Percentiles rank a stretch among this genome's conserved stretches.
These are phyloP conservation scores for Lutjanus erythropterus DNA, from an alignment of 2,113 vertebrate genomes.

Conservation along the genomic window DNA sequence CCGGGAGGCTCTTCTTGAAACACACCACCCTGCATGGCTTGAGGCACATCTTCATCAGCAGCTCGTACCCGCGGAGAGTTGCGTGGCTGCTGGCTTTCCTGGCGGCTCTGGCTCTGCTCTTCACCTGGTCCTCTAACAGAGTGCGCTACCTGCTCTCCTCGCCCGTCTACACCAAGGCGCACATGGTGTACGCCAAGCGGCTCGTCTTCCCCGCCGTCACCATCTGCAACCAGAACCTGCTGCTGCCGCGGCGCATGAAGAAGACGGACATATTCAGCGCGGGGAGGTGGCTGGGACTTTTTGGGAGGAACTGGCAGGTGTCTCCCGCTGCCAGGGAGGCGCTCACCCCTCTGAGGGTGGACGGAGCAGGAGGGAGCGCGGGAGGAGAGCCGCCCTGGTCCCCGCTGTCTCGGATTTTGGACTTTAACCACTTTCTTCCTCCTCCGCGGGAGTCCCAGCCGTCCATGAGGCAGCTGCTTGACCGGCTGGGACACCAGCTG, in stretches of 20 bases:
- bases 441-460: constrained; percentile 85
- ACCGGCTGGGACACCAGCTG: constrained; percentile 88
- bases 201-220: constrained; percentile 89
- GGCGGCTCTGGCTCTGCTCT: constrained; percentile 82
- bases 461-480: constrained; percentile 84
- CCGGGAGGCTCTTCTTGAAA: constrained; percentile 83
- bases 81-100: constrained; percentile 87
- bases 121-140: constrained; percentile 88
- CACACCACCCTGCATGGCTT: constrained; percentile 86
- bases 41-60: constrained; percentile 84
- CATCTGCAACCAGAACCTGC: constrained; percentile 88
- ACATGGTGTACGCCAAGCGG: constrained; percentile 87
- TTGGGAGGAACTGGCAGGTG: constrained; percentile 85
- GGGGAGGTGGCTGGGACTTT: constrained; percentile 87
- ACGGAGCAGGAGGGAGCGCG: constrained; percentile 30
- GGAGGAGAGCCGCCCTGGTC: constrained; percentile 80
- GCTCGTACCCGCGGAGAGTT: constrained; percentile 85
- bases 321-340: constrained; percentile 80
- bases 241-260: constrained; percentile 86
- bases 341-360: constrained; percentile 64
- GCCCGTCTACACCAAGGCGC: constrained; percentile 87
- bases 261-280: constrained; percentile 87
- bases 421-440: constrained; percentile 89
- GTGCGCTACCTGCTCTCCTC: constrained; percentile 87
- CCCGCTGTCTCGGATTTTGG: constrained; percentile 84